Evolutionary conservation across 1,140 invertebrate genomes (phyloP).

Genomic region (Plodia interpunctella): DNA sequence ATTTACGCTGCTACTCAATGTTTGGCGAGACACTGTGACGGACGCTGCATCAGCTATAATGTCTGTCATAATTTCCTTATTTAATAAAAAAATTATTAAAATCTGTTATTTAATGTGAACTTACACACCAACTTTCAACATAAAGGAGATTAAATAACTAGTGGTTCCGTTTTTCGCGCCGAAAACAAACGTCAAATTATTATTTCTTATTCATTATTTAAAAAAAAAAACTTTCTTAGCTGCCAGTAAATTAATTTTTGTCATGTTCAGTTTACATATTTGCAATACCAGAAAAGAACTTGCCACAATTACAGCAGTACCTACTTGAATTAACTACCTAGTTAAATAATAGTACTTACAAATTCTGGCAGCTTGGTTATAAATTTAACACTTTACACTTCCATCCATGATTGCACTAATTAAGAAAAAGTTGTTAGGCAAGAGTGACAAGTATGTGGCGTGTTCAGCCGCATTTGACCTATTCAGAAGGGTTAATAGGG

Average conservation of each 20-base stretch:
- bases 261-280: too few relatives aligned
- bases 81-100: not conserved
- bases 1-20: constrained; percentile 12
- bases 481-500: constrained; percentile 13
- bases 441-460: constrained; percentile 8
- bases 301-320: too few relatives aligned
- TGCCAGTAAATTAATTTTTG: too few relatives aligned
- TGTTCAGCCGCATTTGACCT: constrained; percentile 7
- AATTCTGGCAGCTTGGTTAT: too few relatives aligned
- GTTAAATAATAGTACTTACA: too few relatives aligned
- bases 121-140: too few relatives aligned
- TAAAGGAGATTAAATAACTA: too few relatives aligned
- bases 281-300: too few relatives aligned
- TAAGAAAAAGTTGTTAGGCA: not conserved
- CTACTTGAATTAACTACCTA: too few relatives aligned
- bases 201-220: not conserved
- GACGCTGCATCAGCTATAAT: constrained; percentile 14
- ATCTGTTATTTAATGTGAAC: not conserved
- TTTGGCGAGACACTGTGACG: constrained; percentile 8
- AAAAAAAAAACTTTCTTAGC: too few relatives aligned
- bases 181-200: not conserved
- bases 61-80: constrained; percentile 5
- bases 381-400: constrained; percentile 3
- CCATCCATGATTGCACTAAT: not conserved
- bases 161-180: not conserved